These are phyloP conservation scores for Cordilura impudica DNA, from an alignment of 2,888 invertebrate species.

Conservation along the genomic window DNA sequence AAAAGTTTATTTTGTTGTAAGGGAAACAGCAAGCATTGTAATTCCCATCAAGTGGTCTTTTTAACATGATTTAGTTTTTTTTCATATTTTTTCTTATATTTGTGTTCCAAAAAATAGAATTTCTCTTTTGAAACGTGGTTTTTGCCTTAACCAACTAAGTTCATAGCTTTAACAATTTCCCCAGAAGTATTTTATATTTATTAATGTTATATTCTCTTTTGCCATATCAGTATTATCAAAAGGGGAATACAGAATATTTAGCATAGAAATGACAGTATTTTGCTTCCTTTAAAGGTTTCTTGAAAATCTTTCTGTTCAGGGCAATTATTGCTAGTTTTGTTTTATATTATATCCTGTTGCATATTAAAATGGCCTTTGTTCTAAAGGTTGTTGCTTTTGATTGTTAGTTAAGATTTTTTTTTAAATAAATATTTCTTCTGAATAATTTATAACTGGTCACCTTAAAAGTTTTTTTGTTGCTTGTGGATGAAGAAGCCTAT, in stretches of 20 bases:
- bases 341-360: background rate
- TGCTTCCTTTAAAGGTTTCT: slow-evolving; percentile 4
- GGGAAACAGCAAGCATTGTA: background rate
- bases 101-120: background rate
- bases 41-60: slow-evolving; percentile 35
- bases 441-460: slow-evolving; percentile 3
- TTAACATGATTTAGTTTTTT: slow-evolving; percentile 32
- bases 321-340: slow-evolving; percentile 4
- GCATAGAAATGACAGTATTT: background rate
- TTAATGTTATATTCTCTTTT: background rate
- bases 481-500: background rate
- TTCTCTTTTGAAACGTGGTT: background rate
- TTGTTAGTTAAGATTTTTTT: background rate
- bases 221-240: background rate
- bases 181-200: background rate
- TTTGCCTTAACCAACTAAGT: background rate
- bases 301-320: background rate
- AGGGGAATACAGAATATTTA: background rate
- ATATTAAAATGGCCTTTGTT: background rate
- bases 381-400: background rate
- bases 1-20: slow-evolving; percentile 8
- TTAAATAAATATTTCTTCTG: background rate
- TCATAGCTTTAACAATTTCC: background rate
- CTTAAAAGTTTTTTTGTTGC: background rate
- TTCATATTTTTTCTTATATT: background rate